A percentile compares a stretch with the other conserved stretches of the same genome.
Conservation (phyloP, 2,888 invertebrate genomes). For the Pyrrhosoma nymphula region DNA sequence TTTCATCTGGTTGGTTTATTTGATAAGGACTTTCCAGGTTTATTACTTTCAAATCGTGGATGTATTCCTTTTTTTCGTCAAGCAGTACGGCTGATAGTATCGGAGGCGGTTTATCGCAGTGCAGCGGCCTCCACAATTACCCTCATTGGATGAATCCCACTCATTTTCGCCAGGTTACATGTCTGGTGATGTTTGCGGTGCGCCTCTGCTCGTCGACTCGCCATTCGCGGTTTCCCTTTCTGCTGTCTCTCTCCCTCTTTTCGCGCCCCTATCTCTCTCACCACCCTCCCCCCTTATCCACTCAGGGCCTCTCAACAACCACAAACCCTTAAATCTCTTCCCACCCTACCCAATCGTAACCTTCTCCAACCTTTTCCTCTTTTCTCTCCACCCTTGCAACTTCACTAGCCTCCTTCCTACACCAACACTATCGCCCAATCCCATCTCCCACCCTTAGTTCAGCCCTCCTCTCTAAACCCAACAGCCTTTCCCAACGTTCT, state of each 20-base stretch:
- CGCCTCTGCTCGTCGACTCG: background rate
- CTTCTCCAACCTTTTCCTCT: background rate
- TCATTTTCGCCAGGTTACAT: background rate
- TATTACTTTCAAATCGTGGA: background rate
- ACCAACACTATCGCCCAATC: background rate
- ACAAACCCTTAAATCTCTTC: background rate
- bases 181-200: background rate
- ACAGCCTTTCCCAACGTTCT: too few relatives aligned
- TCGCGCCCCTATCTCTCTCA: background rate
- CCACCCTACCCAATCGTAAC: background rate
- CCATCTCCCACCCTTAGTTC: background rate
- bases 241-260: background rate
- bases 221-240: background rate
- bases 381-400: background rate
- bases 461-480: too few relatives aligned
- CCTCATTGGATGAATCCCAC: background rate
- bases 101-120: background rate
- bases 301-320: background rate
- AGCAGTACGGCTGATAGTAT: too few relatives aligned
- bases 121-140: background rate
- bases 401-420: background rate
- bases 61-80: background rate
- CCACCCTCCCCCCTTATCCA: background rate
- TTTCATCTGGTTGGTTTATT: too few relatives aligned
- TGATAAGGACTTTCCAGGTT: background rate